These are phyloP conservation scores for Callitettix versicolor DNA, from an alignment of 1,140 invertebrate species.

Conservation along the genomic window DNA sequence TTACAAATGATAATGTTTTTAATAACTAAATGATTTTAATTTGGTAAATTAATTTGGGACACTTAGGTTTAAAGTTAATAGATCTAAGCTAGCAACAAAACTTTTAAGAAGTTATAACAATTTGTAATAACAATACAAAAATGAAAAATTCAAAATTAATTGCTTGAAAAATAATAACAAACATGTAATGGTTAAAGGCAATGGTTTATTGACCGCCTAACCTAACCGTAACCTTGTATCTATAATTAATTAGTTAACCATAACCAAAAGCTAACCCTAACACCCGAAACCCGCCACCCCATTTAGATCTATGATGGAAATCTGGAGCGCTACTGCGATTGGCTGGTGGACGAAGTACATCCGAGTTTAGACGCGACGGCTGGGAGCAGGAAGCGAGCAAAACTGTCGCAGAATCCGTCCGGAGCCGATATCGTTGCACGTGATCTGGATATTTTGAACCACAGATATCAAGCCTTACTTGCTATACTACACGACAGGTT, in stretches of 20 bases:
- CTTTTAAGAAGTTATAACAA: no score
- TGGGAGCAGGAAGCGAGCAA: conserved; percentile 33
- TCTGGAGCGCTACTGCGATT: conserved; percentile 79
- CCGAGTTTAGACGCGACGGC: conserved; percentile 61
- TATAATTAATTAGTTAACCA: conserved; percentile 9
- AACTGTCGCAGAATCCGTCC: conserved; percentile 24
- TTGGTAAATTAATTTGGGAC: no score
- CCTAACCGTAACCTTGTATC: no score
- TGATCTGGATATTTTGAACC: conserved; percentile 78
- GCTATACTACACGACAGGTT: conserved; percentile 54
- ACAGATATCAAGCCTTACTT: conserved; percentile 63
- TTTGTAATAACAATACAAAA: no score
- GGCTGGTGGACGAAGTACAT: conserved; percentile 75
- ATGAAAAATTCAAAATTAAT: no score
- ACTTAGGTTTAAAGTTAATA: no score
- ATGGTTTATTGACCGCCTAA: no score
- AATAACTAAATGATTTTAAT: no score
- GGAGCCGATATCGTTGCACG: conserved; percentile 73
- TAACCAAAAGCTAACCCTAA: conserved; percentile 30
- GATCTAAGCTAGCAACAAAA: no score
- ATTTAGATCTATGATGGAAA: conserved; percentile 76
- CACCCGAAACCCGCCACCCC: conserved; percentile 17
- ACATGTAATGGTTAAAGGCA: no score
- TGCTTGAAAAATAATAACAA: no score
- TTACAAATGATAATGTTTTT: no score